Evolutionary conservation across 37 sponge, comb jelly and placozoan genomes (phyloP).

Genomic region (Chondrosia reniformis): DNA sequence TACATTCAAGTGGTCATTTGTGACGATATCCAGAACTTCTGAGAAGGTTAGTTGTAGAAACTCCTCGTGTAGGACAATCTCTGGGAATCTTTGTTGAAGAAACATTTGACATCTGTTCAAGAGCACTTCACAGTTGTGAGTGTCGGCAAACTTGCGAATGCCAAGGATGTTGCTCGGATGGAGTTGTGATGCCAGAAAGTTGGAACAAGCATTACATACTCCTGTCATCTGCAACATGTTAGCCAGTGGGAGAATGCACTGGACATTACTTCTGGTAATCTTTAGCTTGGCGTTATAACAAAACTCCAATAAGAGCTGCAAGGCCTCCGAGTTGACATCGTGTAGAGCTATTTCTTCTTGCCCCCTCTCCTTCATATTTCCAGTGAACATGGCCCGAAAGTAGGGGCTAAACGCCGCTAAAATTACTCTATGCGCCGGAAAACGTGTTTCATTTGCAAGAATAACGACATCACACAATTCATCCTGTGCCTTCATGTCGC

Average conservation of each 20-base stretch:
- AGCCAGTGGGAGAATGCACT: constrained; percentile 42
- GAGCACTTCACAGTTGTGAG: constrained; percentile 40
- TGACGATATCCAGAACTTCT: constrained; percentile 38
- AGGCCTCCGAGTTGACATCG: constrained; percentile 36
- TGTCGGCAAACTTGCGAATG: constrained; percentile 45
- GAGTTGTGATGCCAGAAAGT: constrained; percentile 57
- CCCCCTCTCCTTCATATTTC: constrained; percentile 35
- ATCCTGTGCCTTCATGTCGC: constrained; percentile 28
- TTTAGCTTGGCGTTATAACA: constrained; percentile 35
- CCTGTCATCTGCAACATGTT: constrained; percentile 54
- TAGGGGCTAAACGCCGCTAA: constrained; percentile 27
- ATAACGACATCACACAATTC: constrained; percentile 22
- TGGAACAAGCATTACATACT: constrained; percentile 53
- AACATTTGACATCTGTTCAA: constrained; percentile 51
- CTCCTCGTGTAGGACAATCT: constrained; percentile 65
- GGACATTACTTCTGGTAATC: constrained; percentile 47
- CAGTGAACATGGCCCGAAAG: constrained; percentile 31
- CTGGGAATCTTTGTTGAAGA: constrained; percentile 71
- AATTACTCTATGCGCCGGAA: constrained; percentile 31
- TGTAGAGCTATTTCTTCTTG: constrained; percentile 45
- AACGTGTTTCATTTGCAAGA: not conserved
- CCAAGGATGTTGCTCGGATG: constrained; percentile 70
- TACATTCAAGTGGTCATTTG: constrained; percentile 70
- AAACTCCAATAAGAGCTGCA: constrained; percentile 44
- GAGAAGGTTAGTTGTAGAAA: constrained; percentile 46